Evolutionary conservation across 1,140 invertebrate genomes (phyloP), one percentile per base, ranked within the genome.

Genomic region (Bombus soroeensis): DNA sequence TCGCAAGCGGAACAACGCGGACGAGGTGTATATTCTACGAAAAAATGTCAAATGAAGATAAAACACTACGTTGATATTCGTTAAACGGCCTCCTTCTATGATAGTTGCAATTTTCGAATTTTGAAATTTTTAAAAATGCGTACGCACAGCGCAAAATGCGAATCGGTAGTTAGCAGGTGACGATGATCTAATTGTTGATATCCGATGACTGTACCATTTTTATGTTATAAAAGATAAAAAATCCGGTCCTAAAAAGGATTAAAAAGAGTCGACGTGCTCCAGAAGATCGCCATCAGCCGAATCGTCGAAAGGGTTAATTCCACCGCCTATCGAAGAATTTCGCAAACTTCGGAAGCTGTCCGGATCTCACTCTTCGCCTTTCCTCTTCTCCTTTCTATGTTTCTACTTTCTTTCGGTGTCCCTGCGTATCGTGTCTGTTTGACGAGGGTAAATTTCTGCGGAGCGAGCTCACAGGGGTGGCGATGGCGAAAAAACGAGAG

Each of bases 391-490:
- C 18, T 22, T 10, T 25, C 22, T 34, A 18, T 43, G 18, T 39
- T 43, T 53, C 41, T 9, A 37, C 28, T 37, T 64, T 43, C 32
- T 72, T 68, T 59, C 34, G 47, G 9, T 39, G 75, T 77, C 68
- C 53, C 47, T 28, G 25, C 28, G 43, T 71, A 39, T 70, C 64
- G 39, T 71, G 53, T 71, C 72, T 39, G 32, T 53, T 80, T 80
- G 78, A 80, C 83, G 76, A 47, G 68, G 68, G 68, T 80, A 78
- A 59, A 80, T 85, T 80, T 34, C 12, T 64, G 32, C 6, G 10
- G 18, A 25, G 81, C 57, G 43, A 70, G n/a, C 32, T 62, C 53
- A 80, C 41, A n/a, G 15, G 34, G 83, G n/a, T 13, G 53, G 41
- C 53, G 47, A 53, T 68, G 28, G 39, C 18, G 53, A 59, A 59